Base-by-base conservation (phyloP, 2,113 vertebrate genomes). In the Drymodes brunneopygia region DNA sequence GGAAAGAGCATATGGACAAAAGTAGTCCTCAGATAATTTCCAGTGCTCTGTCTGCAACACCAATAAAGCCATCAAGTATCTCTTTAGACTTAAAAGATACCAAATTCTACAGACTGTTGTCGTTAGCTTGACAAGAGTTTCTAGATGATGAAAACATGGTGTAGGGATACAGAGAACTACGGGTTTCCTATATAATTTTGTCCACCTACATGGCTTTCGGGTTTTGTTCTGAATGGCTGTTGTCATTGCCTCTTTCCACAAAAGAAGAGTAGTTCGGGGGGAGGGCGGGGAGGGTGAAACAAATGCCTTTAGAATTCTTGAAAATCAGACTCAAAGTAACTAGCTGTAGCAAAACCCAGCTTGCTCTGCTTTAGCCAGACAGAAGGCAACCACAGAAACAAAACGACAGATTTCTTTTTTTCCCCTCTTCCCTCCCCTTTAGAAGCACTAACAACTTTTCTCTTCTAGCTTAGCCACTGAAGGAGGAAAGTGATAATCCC, bases 401-500 rank as follows among this genome's bases (percentile, higher is more conserved):
- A 88, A 96, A 78, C 18, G 77, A 88, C 27, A 85, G 40, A 70
- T 81, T 71, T 86, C 29, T 75, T 81, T 83, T 83, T 57, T 58
- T 56, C 7, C 19, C 57, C 42, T 60, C 78, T 88, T 75, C 42
- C 86, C 56, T 92, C 42, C 79, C 72, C 80, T 92, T 95, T 57
- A 86, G 84, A 91, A 96, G 82, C 91, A 95, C 79, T 95, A 95
- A 93, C 86, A 96, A 94, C 88, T 94, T 91, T 96, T 97, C 92
- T 95, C 88, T 87, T 95, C 94, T 93, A 84, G 47, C 35, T 94
- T 94, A 94, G 92, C 84, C 83, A 92, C 75, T 70, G 87, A 96
- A 90, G 88, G 86, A 92, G 92, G 86, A 96, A 97, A 95, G 96
- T 95, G 95, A 96, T 97, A 97, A 95, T 97, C 95, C 97, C 93